Conservation (phyloP, 2,113 vertebrate genomes). For the Butorides virescens region DNA sequence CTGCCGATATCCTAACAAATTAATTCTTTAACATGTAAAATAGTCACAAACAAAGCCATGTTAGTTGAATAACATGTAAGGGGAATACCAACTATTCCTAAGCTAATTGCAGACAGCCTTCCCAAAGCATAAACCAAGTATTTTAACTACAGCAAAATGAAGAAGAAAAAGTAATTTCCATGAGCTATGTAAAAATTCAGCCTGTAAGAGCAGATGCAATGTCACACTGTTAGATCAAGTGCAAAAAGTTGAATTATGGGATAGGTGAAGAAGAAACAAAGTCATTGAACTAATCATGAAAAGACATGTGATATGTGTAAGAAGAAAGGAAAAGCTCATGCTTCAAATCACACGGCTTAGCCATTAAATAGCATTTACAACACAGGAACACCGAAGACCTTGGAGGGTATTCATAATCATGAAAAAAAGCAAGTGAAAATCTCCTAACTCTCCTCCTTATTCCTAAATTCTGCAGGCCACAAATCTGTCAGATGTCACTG, state of each 20-base stretch:
- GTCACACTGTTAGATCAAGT: neutral
- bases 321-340: neutral
- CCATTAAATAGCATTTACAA: neutral
- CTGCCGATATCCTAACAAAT: neutral
- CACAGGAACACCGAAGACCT: neutral
- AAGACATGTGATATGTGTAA: neutral
- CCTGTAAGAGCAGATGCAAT: neutral
- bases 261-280: slow-evolving; percentile 11
- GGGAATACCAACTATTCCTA: neutral
- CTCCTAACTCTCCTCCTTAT: neutral
- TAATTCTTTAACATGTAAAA: neutral
- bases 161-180: neutral
- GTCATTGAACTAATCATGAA: neutral
- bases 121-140: neutral
- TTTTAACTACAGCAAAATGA: neutral
- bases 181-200: neutral
- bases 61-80: neutral
- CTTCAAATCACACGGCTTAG: neutral
- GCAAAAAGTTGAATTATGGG: neutral
- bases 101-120: neutral
- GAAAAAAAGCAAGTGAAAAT: neutral
- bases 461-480: neutral
- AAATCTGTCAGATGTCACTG: neutral
- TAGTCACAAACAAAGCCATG: neutral
- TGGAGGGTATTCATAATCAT: neutral